Base-by-base conservation (phyloP, 2,888 invertebrate species). In the Tuta absoluta region DNA sequence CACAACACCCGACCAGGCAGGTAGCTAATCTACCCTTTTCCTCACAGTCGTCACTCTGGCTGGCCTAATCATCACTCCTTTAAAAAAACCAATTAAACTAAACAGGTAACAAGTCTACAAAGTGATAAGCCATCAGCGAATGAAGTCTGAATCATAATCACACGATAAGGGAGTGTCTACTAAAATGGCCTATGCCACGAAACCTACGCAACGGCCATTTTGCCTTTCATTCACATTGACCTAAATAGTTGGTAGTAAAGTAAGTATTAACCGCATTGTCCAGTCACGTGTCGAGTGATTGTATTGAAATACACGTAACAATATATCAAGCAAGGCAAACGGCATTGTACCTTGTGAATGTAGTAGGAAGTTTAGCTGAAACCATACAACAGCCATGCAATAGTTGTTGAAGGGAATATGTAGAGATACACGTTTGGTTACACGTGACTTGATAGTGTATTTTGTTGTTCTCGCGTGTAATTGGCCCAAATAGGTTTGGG, bases 191-290 rank as follows among this genome's bases (percentile, higher is more conserved):
- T 33, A 8, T 1, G 10, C 33, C 33, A 33, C 33, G 33, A 45
- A 45, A n/a, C 45, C n/a, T n/a, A 4, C 45, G 45, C 17, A 45
- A 17, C 45, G 17, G 5, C 45, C n/a, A 45, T 0, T n/a, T 45
- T 45, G 45, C 45, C 45, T 45, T 45, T 45, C 45, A 45, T 45
- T 45, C 45, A n/a, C 45, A 45, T n/a, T 45, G 45, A 45, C 45
- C 45, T 45, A 45, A n/a, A 45, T 45, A 45, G 4, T 17, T 17
- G 17, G n/a, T 45, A 17, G 45, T 45, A 17, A 41, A 41, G 41
- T 41, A 41, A 41, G 3, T 17, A 45, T n/a, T 45, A 17, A 4
- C 45, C 45, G n/a, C 17, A 11, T 45, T 45, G 45, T 1, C 45
- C 45, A 17, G 45, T 45, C 45, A 45, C 45, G 45, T 45, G 45